Base-by-base conservation (phyloP, 2,888 invertebrate genomes). In the Sphaerophoria rueppellii region DNA sequence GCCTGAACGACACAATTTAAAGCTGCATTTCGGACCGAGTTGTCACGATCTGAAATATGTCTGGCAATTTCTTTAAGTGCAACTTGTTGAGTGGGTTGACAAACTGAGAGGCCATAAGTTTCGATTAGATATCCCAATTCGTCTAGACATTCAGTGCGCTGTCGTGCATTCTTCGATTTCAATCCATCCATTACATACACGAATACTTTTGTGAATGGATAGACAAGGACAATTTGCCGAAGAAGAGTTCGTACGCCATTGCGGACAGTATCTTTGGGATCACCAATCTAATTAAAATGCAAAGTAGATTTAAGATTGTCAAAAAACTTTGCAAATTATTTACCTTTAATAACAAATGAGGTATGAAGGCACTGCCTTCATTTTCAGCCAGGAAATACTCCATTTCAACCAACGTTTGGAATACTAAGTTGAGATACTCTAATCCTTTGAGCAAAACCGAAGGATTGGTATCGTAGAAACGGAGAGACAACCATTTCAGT, bases 401-500 rank as follows among this genome's bases (percentile, higher is more conserved):
- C 82, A 94, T 94, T 52, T 96, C 95, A 60, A 95, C 95, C 40
- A 98, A 93, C 90, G 95, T 93, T 86, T 94, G 94, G 92, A 99
- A 98, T 77, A 98, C 96, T 16, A 94, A 92, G 85, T 95, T 95
- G 11, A 99, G 93, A 92, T 98, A 99, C 90, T 99, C 99, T 88
- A 99, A 93, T n/a, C 97, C 98, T 93, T 98, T 98, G 88, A 99
- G 94, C 81, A 99, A 94, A 48, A 99, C 99, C 14, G 98, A 98
- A 9, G 99, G 99, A 93, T 99, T 99, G 34, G 99, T 99, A 92
- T 99, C 99, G 90, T 98, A 99, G 93, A 99, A 99, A 81, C 99
- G 93, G 60, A 99, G 92, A 0, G 99, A 98, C 88, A 98, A 91
- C 99, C 99, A 99, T 91, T 98, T 98, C 58, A 99, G 94, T 73